Conservation (phyloP, 2,797 vertebrate species). For the Lateolabrax maculatus region DNA sequence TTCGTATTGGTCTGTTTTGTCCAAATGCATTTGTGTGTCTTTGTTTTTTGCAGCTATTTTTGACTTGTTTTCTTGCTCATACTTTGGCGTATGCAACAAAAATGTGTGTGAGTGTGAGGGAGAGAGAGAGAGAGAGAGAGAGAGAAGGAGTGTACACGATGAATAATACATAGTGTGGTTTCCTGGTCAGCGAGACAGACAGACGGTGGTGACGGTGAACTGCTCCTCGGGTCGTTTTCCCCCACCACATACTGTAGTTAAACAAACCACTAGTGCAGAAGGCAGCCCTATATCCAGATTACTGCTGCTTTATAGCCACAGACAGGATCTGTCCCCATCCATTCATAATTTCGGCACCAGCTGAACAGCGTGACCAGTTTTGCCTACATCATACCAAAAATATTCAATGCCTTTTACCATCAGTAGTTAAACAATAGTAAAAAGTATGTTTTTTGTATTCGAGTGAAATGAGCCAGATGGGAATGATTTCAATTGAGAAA, state of each 20-base stretch:
- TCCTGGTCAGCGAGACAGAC: slow-evolving; percentile 73
- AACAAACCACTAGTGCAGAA: slow-evolving; percentile 69
- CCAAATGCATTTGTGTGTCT: neutral
- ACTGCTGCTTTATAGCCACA: slow-evolving; percentile 59
- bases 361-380: slow-evolving; percentile 24
- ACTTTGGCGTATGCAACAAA: slow-evolving; percentile 8
- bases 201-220: slow-evolving; percentile 61
- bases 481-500: neutral
- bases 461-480: slow-evolving; percentile 18
- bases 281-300: slow-evolving; percentile 38
- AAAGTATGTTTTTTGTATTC: neutral
- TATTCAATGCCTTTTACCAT: slow-evolving; percentile 25
- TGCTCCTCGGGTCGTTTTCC: slow-evolving; percentile 64
- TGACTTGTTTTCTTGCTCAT: slow-evolving; percentile 19
- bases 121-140: neutral
- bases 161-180: slow-evolving; percentile 80
- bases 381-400: slow-evolving; percentile 7
- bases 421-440: neutral
- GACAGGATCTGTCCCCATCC: slow-evolving; percentile 45
- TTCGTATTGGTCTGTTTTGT: slow-evolving; percentile 18
- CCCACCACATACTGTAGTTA: slow-evolving; percentile 68
- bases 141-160: slow-evolving; percentile 52
- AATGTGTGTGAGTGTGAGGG: neutral
- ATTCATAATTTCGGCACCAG: slow-evolving; percentile 49
- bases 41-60: slow-evolving; percentile 37